Percentiles rank a stretch among this genome's conserved stretches.
These are phyloP conservation scores for Agriopis marginaria DNA, from an alignment of 2,888 invertebrate genomes.

Conservation along the genomic window DNA sequence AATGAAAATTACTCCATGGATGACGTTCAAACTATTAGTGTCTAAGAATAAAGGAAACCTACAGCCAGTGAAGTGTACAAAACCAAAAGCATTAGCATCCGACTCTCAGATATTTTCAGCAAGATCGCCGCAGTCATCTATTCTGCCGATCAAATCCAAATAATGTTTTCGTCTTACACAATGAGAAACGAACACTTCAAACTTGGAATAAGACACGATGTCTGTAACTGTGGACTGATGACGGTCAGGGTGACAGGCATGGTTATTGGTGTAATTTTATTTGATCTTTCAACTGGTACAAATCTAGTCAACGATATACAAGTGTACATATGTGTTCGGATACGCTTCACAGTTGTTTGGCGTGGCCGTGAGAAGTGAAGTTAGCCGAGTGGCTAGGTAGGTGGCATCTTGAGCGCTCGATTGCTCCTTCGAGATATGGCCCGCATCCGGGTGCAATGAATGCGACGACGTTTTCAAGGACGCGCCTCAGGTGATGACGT, in stretches of 20 bases:
- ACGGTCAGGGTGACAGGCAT: no score
- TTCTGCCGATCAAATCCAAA: no score
- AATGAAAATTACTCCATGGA: no score
- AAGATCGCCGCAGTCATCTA: no score
- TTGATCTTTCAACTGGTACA: neutral
- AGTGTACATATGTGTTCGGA: neutral
- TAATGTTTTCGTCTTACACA: no score
- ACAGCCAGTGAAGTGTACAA: no score
- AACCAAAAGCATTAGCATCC: no score
- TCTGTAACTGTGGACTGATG: no score
- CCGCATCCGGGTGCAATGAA: constrained; percentile 86
- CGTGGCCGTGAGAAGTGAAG: constrained; percentile 39
- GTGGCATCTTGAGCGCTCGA: constrained; percentile 69
- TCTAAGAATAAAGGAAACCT: no score
- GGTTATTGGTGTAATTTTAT: neutral
- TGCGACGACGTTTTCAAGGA: constrained; percentile 85
- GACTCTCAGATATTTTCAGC: no score
- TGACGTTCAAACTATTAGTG: no score
- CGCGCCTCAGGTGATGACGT: constrained; percentile 86
- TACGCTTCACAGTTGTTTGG: constrained; percentile 21
- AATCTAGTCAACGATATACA: neutral
- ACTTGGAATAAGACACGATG: neutral
- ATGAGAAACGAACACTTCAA: neutral
- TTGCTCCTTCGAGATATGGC: constrained; percentile 75
- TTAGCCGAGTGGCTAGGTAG: constrained; percentile 53